Evolutionary conservation across 2,113 vertebrate genomes (phyloP), one percentile per base, ranked within the genome.

Genomic region (Saccopteryx leptura): DNA sequence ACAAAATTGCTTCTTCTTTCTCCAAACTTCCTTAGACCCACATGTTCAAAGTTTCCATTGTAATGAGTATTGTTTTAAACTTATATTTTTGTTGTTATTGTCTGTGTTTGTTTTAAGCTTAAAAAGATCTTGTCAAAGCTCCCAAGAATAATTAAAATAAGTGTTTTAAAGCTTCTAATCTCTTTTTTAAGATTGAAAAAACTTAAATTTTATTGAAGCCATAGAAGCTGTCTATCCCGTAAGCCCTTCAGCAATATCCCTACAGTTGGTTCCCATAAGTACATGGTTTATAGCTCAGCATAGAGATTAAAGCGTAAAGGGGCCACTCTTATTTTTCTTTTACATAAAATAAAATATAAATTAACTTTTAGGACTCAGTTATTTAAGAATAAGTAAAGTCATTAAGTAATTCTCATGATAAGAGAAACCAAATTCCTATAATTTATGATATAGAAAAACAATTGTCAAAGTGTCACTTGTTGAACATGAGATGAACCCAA

Each of bases 281-380:
- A 60, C 12, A 12, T 19, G 23, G 5, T 56, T 60, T 81, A 72
- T 81, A 72, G 12, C 3, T 87, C 14, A 56, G 28, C 19, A 5
- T n/a, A 91, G 17, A 76, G 7, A 33, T 56, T 86, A 79, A 60
- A 84, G 10, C 85, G 14, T 61, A 9, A 69, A 58, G 48, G 48
- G 3, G 18, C 4, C 26, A 54, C 72, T 54, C 4, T 6, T 90
- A 21, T 24, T 12, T 86, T 75, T 80, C 12, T 94, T 7, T 5
- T 69, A 86, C n/a, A 80, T 24, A 60, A 90, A 66, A 48, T 48
- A 48, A 80, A 78, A 75, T 85, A 33, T 79, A 83, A 90, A 83
- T 24, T 39, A 8, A 88, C 11, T n/a, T 84, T 52, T 26, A 69
- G 9, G 24, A 65, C 23, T 78, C 28, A 88, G 2, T 6, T 63